Conservation (phyloP, 2,113 vertebrate species). For the Natator depressus region DNA sequence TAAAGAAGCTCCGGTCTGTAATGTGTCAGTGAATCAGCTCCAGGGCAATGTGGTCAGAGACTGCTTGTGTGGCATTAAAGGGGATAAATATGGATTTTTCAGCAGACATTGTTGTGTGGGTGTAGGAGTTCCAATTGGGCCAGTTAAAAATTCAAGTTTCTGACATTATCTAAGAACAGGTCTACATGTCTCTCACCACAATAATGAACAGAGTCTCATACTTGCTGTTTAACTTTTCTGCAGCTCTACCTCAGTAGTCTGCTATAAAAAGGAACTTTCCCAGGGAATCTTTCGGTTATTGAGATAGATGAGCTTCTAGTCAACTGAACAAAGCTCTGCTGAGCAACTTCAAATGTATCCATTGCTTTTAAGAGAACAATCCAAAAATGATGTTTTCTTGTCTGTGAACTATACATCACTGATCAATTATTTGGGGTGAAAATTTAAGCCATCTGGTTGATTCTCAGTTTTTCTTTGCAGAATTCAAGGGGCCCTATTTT, state of each 20-base stretch:
- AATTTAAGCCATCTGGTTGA: not conserved
- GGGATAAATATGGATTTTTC: not conserved
- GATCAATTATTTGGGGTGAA: not conserved
- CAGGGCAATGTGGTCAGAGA: not conserved
- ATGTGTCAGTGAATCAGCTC: not conserved
- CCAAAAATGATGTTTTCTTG: not conserved
- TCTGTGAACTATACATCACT: not conserved
- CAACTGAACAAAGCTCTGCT: not conserved
- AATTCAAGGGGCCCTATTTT: not conserved
- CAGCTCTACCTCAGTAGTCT: not conserved
- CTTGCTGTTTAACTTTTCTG: not conserved
- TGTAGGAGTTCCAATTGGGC: not conserved
- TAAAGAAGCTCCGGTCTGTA: not conserved
- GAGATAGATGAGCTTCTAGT: not conserved
- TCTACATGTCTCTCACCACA: not conserved
- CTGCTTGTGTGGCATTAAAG: not conserved
- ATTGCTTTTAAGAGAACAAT: not conserved
- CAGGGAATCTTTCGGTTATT: not conserved
- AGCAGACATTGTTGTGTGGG: fast-evolving
- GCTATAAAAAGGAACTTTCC: not conserved
- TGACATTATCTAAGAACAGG: not conserved
- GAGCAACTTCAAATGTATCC: not conserved
- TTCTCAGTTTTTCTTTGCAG: not conserved
- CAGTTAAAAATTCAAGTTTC: not conserved
- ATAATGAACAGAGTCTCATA: fast-evolving